A percentile compares a stretch with the other conserved stretches of the same genome.
Evolutionary conservation across 2,888 invertebrate genomes (phyloP).

Genomic region (Scaptomyza cyrtandrae): DNA sequence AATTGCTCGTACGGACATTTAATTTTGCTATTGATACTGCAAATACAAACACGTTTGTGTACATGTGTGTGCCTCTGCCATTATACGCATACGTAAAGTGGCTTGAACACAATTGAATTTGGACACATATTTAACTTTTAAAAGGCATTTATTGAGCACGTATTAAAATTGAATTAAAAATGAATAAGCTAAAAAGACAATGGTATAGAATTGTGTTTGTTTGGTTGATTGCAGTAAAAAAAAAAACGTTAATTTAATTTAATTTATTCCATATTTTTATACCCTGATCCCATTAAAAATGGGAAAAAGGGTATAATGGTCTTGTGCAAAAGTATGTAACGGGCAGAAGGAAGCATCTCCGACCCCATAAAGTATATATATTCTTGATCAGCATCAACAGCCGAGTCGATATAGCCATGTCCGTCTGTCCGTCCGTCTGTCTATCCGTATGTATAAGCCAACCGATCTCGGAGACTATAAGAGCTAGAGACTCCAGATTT

Average conservation of each 20-base stretch:
- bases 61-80: background rate
- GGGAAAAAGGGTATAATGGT: no score
- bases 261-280: background rate
- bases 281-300: no score
- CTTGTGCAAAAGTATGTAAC: no score
- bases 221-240: background rate
- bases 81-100: background rate
- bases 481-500: no score
- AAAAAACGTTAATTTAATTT: background rate
- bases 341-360: no score
- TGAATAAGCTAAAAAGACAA: background rate
- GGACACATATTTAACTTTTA: background rate
- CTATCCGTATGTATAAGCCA: no score
- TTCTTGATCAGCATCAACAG: no score
- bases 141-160: background rate
- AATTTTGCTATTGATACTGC: background rate
- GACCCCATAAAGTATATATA: no score
- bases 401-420: no score
- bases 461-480: no score
- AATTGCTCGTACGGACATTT: background rate
- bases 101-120: background rate
- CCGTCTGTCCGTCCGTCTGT: no score
- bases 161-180: background rate
- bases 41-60: background rate
- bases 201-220: background rate